A percentile compares a stretch with the other conserved stretches of the same genome.
Evolutionary conservation across 2,888 invertebrate species (phyloP).

Genomic region (Drosophila conformis): DNA sequence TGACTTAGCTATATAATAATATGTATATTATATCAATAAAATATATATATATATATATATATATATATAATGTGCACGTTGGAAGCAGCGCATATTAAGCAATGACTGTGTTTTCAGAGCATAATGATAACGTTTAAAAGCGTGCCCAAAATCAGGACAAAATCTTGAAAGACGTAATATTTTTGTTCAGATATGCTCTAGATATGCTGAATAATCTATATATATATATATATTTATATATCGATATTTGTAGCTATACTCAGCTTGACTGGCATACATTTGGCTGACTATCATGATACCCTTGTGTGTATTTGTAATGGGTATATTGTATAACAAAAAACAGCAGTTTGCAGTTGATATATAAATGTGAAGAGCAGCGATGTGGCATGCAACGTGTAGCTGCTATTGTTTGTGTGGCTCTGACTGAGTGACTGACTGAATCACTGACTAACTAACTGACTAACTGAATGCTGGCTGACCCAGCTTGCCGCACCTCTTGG

Average conservation of each 20-base stretch:
- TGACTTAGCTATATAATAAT: neutral
- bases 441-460: constrained; percentile 14
- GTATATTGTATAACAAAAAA: neutral
- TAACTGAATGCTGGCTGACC: constrained; percentile 16
- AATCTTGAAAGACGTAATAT: neutral
- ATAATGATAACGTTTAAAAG: neutral
- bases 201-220: neutral
- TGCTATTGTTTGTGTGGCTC: constrained; percentile 10
- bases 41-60: too few relatives aligned
- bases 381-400: constrained; percentile 48
- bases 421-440: constrained; percentile 5
- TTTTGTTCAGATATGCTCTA: neutral
- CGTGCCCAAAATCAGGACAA: neutral
- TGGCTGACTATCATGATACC: neutral
- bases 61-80: too few relatives aligned
- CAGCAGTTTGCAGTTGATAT: neutral
- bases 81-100: too few relatives aligned
- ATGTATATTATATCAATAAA: too few relatives aligned
- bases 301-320: neutral
- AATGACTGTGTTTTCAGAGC: neutral
- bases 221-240: neutral
- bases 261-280: too few relatives aligned
- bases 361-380: constrained; percentile 57
- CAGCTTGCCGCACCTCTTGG: constrained; percentile 32
- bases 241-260: neutral